Evolutionary conservation across 2,797 vertebrate genomes (phyloP), one percentile per base, ranked within the genome.

Genomic region (Calcarius lapponicus): DNA sequence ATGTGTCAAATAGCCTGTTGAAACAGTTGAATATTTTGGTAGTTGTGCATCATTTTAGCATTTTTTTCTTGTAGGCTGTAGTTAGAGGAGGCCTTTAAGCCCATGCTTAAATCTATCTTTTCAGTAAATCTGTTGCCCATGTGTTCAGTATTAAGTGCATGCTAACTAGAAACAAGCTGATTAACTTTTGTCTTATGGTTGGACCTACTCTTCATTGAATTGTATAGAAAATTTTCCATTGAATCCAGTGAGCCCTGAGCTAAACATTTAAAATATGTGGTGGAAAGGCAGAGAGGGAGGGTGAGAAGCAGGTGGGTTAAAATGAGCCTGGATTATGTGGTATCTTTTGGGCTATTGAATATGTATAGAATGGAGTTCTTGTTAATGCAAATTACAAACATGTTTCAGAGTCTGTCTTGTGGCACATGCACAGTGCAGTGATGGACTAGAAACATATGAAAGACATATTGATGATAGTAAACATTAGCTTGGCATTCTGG

Each of bases 391-490:
- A 95, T 96, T 74, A 32, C 69, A 94, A 95, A 95, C 91, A 85
- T 73, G 67, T 94, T 95, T 95, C 22, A 6, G 57, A 95, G 50
- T 92, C 82, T 95, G 88, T 82, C 91, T 93, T 71, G 51, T 78
- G 85, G 86, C 86, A 92, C 86, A 54, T 82, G 67, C 40, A 87
- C 48, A 58, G 67, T 80, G n/a, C 43, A 94, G 18, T 82, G 81
- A 94, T 90, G 90, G 90, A 82, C 92, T 90, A n/a, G 86, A 50
- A 95, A 92, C 86, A 87, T 95, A 92, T 94, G 95, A 96, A 94
- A 93, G 88, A 79, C 78, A 76, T 79, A 84, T 18, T 88, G 88
- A 67, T 82, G 56, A 50, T 58, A 73, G 93, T 76, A 96, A 95
- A 95, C 69, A 84, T 74, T 73, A 89, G 71, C 90, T 93, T 1